Percentiles rank a stretch among this genome's conserved stretches.
These are phyloP conservation scores for Strix uralensis DNA, from an alignment of 2,113 vertebrate genomes.

Conservation along the genomic window DNA sequence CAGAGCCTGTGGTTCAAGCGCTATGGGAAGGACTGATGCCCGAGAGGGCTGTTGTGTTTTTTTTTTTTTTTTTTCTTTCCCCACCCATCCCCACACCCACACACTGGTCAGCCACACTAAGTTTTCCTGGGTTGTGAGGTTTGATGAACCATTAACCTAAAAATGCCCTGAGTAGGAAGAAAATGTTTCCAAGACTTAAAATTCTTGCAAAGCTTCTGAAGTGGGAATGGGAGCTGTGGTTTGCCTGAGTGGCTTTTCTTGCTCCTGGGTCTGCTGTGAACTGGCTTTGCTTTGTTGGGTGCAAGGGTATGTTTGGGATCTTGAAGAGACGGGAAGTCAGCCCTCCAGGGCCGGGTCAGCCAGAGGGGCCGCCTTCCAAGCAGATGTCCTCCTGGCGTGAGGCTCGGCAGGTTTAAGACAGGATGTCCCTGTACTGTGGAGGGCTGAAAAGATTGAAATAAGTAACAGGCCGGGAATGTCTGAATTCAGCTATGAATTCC, in stretches of 20 bases:
- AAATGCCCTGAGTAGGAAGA: conserved; percentile 38
- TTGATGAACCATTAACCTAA: conserved; percentile 47
- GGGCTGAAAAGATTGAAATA: conserved; percentile 24
- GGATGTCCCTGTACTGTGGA: conserved; percentile 35
- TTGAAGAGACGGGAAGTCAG: conserved; percentile 9
- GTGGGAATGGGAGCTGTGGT: conserved; percentile 33
- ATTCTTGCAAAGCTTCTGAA: conserved; percentile 4
- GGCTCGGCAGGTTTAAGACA: conserved; percentile 36
- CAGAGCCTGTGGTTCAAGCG: not conserved
- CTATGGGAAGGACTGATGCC: not conserved
- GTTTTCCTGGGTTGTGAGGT: conserved; percentile 40
- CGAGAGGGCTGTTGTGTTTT: not conserved
- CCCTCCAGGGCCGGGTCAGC: not conserved
- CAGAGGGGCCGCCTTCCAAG: not conserved
- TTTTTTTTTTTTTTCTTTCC: not conserved
- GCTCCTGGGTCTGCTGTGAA: not conserved
- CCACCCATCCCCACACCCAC: not conserved
- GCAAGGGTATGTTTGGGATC: conserved; percentile 31
- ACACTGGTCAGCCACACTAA: not conserved
- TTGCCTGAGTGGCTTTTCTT: not conserved
- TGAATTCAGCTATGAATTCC: conserved; percentile 31
- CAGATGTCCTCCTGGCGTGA: conserved; percentile 35
- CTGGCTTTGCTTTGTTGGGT: conserved; percentile 26
- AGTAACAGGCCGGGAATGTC: conserved; percentile 51
- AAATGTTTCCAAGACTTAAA: conserved; percentile 34